Percentiles rank a stretch among this genome's conserved stretches.
Evolutionary conservation across 2,888 invertebrate genomes (phyloP).

Genomic region (Netelia fuscicornis): DNA sequence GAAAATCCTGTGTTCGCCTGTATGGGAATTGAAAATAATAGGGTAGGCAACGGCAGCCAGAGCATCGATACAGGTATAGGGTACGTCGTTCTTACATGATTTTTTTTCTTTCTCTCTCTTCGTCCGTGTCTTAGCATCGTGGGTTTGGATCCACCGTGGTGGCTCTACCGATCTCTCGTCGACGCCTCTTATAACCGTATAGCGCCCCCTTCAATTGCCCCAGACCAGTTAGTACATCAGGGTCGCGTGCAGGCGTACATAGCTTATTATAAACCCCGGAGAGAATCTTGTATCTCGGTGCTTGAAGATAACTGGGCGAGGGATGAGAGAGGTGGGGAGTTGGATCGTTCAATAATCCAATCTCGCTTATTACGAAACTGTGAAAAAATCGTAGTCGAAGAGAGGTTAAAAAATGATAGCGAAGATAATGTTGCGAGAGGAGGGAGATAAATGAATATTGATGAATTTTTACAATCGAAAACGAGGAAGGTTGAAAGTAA

Average conservation of each 20-base stretch:
- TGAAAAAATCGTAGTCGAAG: constrained; percentile 23
- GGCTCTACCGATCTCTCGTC: constrained; percentile 54
- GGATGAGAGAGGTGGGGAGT: neutral
- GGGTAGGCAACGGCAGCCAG: constrained; percentile 62
- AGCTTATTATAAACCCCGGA: constrained; percentile 53
- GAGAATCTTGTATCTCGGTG: constrained; percentile 29
- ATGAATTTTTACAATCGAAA: too few relatives aligned
- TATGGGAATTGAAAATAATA: constrained; percentile 71
- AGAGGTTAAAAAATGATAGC: neutral
- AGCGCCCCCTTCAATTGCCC: constrained; percentile 59
- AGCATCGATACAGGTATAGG: constrained; percentile 16
- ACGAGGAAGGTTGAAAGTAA: too few relatives aligned
- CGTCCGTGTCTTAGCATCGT: constrained; percentile 44
- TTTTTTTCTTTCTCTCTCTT: constrained; percentile 20
- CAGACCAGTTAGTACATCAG: constrained; percentile 61
- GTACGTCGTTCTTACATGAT: constrained; percentile 33
- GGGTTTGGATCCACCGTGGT: constrained; percentile 8
- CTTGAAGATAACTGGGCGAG: neutral
- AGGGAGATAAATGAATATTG: neutral
- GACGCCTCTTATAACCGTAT: constrained; percentile 63
- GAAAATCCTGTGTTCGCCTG: constrained; percentile 61
- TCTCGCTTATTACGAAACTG: constrained; percentile 44
- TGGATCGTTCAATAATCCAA: constrained; percentile 45
- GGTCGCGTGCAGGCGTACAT: constrained; percentile 61
- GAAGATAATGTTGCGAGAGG: neutral